Conservation (phyloP, 1,140 invertebrate species). For the Sipha flava region DNA sequence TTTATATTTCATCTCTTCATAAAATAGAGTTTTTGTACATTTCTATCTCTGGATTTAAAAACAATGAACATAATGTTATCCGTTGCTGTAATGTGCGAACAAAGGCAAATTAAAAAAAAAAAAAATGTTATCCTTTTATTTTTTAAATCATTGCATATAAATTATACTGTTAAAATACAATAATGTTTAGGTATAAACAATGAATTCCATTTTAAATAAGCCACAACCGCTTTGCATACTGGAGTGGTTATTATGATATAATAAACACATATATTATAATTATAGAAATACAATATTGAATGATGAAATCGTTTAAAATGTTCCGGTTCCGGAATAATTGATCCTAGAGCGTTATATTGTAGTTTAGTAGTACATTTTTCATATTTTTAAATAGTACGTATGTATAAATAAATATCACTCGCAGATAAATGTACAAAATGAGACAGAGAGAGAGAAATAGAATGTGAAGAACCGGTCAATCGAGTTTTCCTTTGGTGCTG, state of each 20-base stretch:
- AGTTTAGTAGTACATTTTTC: not conserved
- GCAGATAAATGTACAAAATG: not conserved
- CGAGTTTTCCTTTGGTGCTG: conserved; percentile 30
- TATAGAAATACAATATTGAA: not conserved
- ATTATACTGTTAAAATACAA: too few relatives aligned
- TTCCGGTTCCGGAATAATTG: not conserved
- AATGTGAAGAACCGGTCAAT: conserved; percentile 13
- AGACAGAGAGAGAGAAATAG: not conserved
- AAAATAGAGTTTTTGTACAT: too few relatives aligned
- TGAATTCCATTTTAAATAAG: not conserved
- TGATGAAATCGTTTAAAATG: not conserved
- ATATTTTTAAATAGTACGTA: not conserved
- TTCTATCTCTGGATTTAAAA: too few relatives aligned
- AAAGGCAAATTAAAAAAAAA: too few relatives aligned
- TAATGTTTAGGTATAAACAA: not conserved
- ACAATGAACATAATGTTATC: too few relatives aligned
- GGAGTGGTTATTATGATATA: not conserved
- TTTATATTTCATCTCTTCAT: too few relatives aligned
- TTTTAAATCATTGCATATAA: too few relatives aligned
- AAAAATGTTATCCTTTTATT: too few relatives aligned
- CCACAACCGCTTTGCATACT: not conserved
- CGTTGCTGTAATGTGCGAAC: too few relatives aligned
- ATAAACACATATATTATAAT: not conserved
- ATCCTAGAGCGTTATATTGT: conserved; percentile 1
- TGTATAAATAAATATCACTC: not conserved